Percentiles rank a stretch among this genome's conserved stretches.
Evolutionary conservation across 2,797 vertebrate genomes (phyloP).

Genomic region (Sibirionetta formosa): DNA sequence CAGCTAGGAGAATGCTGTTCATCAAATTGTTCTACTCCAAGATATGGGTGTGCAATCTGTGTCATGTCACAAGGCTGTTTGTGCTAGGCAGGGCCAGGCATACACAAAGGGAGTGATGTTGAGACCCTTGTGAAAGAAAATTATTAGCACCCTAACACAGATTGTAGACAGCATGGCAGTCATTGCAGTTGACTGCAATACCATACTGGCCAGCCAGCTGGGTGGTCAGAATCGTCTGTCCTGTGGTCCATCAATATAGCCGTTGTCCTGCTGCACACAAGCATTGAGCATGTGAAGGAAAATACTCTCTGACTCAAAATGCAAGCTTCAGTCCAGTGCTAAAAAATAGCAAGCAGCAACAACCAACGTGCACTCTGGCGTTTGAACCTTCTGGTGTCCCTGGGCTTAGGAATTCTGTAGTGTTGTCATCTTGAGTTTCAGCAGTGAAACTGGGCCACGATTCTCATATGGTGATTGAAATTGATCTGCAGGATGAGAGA

Average conservation of each 20-base stretch:
- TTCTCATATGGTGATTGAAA: not conserved
- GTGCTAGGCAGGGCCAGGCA: too few relatives aligned
- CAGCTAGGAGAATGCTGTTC: not conserved
- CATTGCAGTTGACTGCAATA: not conserved
- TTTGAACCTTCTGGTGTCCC: not conserved
- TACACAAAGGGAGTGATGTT: too few relatives aligned
- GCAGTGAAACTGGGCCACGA: not conserved
- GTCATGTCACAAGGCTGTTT: not conserved
- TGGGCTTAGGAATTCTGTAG: not conserved
- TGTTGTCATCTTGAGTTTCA: not conserved
- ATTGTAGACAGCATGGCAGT: not conserved
- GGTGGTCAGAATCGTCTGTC: not conserved
- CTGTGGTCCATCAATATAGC: not conserved
- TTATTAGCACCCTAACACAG: not conserved
- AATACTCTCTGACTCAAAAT: not conserved
- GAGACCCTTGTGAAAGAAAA: not conserved
- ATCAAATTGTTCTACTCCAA: not conserved
- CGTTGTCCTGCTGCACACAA: not conserved
- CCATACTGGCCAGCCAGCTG: not conserved
- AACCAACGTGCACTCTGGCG: not conserved
- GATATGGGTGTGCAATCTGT: not conserved
- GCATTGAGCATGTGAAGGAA: not conserved
- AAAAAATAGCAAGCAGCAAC: not conserved
- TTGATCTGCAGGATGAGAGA: not conserved
- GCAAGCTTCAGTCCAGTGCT: not conserved